A percentile compares a stretch with the other conserved stretches of the same genome.
Evolutionary conservation across 2,113 vertebrate species (phyloP).

Genomic region (Typhlomys cinereus): DNA sequence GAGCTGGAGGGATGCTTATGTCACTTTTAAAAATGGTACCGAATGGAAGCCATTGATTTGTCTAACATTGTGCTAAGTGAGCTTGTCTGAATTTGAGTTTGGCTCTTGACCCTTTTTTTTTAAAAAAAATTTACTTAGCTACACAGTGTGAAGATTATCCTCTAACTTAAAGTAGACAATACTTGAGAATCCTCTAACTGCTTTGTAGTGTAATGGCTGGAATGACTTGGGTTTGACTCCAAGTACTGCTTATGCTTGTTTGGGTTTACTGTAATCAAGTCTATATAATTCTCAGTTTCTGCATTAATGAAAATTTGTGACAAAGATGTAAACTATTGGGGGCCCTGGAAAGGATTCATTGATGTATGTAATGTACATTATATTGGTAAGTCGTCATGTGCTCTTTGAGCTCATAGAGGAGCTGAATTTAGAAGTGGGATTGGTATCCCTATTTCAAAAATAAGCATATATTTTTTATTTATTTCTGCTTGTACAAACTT

Average conservation of each 20-base stretch:
- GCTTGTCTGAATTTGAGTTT: constrained; percentile 18
- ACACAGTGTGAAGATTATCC: not conserved
- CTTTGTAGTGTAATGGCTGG: not conserved
- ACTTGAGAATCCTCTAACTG: not conserved
- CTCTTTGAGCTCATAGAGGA: no score
- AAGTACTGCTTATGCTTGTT: not conserved
- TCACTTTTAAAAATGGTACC: constrained; percentile 21
- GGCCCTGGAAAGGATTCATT: not conserved
- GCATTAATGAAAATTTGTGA: not conserved
- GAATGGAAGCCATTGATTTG: not conserved
- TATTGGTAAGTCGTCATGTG: no score
- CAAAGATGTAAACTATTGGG: not conserved
- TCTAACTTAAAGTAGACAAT: not conserved
- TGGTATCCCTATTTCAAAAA: no score
- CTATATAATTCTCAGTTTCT: not conserved
- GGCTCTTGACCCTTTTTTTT: not conserved
- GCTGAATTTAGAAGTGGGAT: no score
- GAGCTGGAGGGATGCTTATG: not conserved
- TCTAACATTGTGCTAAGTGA: constrained; percentile 19
- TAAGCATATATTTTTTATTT: no score
- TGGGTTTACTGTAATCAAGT: not conserved
- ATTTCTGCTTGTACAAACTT: no score
- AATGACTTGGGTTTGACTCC: not conserved
- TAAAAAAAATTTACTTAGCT: not conserved
- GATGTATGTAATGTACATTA: no score